Base-by-base conservation (phyloP, 2,888 invertebrate genomes). In the Apodemia duryi region DNA sequence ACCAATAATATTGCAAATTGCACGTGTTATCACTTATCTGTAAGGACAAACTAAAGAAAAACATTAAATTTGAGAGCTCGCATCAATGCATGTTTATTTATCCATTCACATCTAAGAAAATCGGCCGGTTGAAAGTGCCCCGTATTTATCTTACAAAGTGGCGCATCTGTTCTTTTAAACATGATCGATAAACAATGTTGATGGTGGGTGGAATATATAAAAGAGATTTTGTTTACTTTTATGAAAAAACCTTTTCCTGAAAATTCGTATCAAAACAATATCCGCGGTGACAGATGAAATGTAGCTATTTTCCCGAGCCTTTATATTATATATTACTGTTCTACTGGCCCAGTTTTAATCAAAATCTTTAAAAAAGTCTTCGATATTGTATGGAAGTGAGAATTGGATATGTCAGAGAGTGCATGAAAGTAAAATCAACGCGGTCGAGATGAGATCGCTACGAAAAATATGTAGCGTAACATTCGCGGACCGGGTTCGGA, bases 141-240 rank as follows among this genome's bases (percentile, higher is more conserved):
- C 68, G 65, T 82, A 79, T 83, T 83, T 84, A 76, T 78, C 71
- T 80, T 77, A 75, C 76, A 69, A 80, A 83, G 82, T 77, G 77
- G 76, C 76, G 71, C 80, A 78, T 79, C 78, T 80, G 80, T 77
- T 79, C 72, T 68, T 73, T 69, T 73, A 68, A 32, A 29, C 57
- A 32, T 57, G 57, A 57, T 57, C 60, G 67, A 68, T 63, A 66
- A 54, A 64, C 63, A 57, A 57, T 57, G 32, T 32, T 9, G 54
- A 54, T 28, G 32, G 57, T 29, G 21, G 4, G 7, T 29, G 28
- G 54, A 54, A 54, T 32, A 32, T 57, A 29, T 57, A 6, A 57
- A 54, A 57, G 57, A 32, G 57, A 57, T 57, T 57, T 54, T 29
- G 54, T 57, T 57, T 32, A 13, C 57, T 57, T 32, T 57, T 57